A percentile compares a stretch with the other conserved stretches of the same genome.
These are phyloP conservation scores for Drosophila ogumai DNA, from an alignment of 1,140 invertebrate species.

Conservation along the genomic window DNA sequence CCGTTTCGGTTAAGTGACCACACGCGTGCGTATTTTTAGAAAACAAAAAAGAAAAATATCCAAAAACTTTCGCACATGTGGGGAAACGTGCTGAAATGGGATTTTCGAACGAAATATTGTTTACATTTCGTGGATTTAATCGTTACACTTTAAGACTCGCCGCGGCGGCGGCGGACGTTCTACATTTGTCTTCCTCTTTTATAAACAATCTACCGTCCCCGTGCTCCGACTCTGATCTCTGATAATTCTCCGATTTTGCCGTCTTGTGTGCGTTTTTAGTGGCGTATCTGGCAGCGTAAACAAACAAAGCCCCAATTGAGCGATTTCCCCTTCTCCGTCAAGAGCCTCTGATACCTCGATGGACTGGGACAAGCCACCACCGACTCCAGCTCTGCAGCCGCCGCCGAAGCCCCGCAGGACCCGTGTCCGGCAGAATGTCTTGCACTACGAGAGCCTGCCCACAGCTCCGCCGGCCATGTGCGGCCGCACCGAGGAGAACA, in stretches of 20 bases:
- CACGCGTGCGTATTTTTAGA: slow-evolving; percentile 71
- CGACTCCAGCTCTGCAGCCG: slow-evolving; percentile 33
- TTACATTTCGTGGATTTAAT: slow-evolving; percentile 77
- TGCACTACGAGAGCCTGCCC: slow-evolving; percentile 75
- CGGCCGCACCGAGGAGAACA: slow-evolving; percentile 62
- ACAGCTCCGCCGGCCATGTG: slow-evolving; percentile 78
- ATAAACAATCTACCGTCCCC: slow-evolving; percentile 66
- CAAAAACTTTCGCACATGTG: slow-evolving; percentile 81
- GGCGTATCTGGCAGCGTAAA: slow-evolving; percentile 70
- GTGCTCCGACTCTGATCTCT: slow-evolving; percentile 69
- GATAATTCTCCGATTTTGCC: slow-evolving; percentile 76
- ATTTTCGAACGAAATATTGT: slow-evolving; percentile 73
- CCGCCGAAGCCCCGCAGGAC: slow-evolving; percentile 65
- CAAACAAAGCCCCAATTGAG: slow-evolving; percentile 75
- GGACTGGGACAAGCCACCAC: slow-evolving; percentile 53
- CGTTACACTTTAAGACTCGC: slow-evolving; percentile 74
- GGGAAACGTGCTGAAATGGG: slow-evolving; percentile 77
- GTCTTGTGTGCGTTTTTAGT: slow-evolving; percentile 76
- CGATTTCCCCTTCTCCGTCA: slow-evolving; percentile 6
- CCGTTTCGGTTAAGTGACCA: slow-evolving; percentile 47
- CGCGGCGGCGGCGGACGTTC: slow-evolving; percentile 64
- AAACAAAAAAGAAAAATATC: slow-evolving; percentile 52
- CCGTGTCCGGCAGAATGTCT: slow-evolving; percentile 40
- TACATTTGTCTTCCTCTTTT: slow-evolving; percentile 82
- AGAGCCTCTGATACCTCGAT: slow-evolving; percentile 33